Base-by-base conservation (phyloP, 1,140 invertebrate genomes). In the Papilio glaucus region DNA sequence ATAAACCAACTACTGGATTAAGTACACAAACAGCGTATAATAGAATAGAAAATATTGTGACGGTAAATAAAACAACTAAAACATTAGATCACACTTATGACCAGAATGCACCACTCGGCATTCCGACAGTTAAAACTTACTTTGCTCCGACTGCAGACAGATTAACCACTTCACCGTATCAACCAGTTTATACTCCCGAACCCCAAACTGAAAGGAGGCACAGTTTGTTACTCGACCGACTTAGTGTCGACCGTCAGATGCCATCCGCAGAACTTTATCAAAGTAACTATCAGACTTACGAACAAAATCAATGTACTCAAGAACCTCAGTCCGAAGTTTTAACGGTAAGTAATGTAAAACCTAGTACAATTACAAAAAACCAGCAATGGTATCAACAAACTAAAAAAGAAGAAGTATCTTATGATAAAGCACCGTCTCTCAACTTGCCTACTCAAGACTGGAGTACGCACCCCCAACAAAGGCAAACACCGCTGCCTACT, bases 1-100 rank as follows among this genome's bases (percentile, higher is more conserved):
- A 82, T 38, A 84, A 86, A 65, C 85, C 88, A 15, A 33, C 74
- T 10, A 81, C 82, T 39, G 80, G 79, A 41, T 72, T 87, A 7
- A 88, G 88, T 77, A 90, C 84, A 33, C 89, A 92, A 77, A 93
- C 91, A 57, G 87, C 91, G 78, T 88, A 88, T 61, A 91, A 92
- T 63, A 83, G 85, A 78, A 80, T 88, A 61, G 89, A 92, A 85
- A 92, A 93, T 62, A 85, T 91, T 70, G 88, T 90, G 0, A 90
- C 88, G 8, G 86, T 90, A 10, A 93, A 93, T 71, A 82, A 88
- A 1, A 92, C 89, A 5, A 88, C 88, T 10, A 93, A 93, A 76
- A 89, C 86, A 1, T 79, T 93, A 65, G 89, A 93, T 68, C 83
- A 85, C 41, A 78, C 82, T 29, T 93, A 90, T 75, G 89, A 92